These are phyloP conservation scores for Rhinella marina DNA, from an alignment of 2,797 vertebrate species.

Conservation along the genomic window DNA sequence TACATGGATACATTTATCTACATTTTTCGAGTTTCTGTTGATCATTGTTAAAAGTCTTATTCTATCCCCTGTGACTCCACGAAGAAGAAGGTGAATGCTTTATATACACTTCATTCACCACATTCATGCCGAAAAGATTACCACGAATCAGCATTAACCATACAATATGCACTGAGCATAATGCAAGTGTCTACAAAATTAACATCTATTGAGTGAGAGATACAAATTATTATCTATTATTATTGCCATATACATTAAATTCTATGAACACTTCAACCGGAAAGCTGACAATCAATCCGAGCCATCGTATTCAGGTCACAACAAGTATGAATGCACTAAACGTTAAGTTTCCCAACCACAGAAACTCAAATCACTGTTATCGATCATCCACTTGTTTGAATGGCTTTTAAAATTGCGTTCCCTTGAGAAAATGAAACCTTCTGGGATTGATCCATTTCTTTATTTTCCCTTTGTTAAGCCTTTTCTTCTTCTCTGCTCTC, in stretches of 20 bases:
- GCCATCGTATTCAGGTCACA: not conserved
- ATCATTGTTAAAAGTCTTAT: not conserved
- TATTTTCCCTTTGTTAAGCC: slow-evolving; percentile 30
- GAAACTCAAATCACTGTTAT: slow-evolving; percentile 23
- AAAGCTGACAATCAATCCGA: not conserved
- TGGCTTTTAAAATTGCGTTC: slow-evolving; percentile 41
- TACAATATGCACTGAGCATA: not conserved
- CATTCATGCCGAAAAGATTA: not conserved
- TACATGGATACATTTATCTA: not conserved
- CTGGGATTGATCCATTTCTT: slow-evolving; percentile 36
- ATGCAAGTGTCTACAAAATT: too few species aligned
- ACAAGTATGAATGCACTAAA: slow-evolving; percentile 1
- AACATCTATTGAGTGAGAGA: not conserved
- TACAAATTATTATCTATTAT: not conserved
- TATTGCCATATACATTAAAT: not conserved
- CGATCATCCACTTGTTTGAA: slow-evolving; percentile 29
- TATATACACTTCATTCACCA: not conserved
- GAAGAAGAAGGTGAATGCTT: not conserved
- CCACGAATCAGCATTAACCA: not conserved
- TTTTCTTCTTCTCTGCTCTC: slow-evolving; percentile 22
- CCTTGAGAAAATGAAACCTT: slow-evolving; percentile 32
- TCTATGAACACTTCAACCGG: not conserved
- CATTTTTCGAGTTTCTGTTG: not conserved
- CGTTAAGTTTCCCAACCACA: not conserved
- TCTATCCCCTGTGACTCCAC: not conserved